These are phyloP conservation scores for Toxotes jaculatrix DNA, from an alignment of 2,113 vertebrate genomes.

Conservation along the genomic window DNA sequence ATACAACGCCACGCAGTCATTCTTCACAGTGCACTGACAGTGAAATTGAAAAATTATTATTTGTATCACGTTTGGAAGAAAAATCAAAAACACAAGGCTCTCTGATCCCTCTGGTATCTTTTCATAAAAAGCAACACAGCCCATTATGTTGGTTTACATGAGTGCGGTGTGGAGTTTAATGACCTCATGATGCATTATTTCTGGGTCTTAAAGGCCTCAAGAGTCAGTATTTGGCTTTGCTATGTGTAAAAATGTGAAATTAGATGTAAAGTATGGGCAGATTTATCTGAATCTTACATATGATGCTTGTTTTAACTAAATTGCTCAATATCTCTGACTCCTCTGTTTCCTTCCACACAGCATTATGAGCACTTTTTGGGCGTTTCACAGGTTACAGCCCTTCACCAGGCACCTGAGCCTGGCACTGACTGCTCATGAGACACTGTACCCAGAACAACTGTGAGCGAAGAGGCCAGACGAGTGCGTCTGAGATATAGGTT, in stretches of 20 bases:
- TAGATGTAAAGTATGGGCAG: not conserved
- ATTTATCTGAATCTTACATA: conserved; percentile 3
- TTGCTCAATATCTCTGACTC: not conserved
- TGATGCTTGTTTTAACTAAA: not conserved
- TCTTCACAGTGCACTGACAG: not conserved
- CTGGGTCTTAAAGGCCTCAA: not conserved
- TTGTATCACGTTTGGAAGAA: conserved; percentile 17
- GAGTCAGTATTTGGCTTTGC: not conserved
- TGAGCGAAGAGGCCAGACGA: conserved; percentile 4
- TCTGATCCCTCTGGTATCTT: conserved; percentile 27
- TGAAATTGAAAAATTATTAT: conserved; percentile 34
- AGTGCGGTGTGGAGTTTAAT: not conserved
- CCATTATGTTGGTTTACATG: conserved; percentile 8
- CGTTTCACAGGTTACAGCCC: conserved; percentile 15
- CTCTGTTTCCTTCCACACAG: not conserved
- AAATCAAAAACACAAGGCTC: conserved; percentile 9
- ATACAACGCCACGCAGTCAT: not conserved
- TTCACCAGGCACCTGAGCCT: conserved; percentile 6
- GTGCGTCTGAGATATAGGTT: conserved; percentile 2
- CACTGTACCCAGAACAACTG: conserved; percentile 10
- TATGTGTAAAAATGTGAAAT: conserved; percentile 8
- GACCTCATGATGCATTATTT: conserved; percentile 7
- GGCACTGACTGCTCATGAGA: not conserved
- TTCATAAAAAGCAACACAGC: conserved; percentile 14
- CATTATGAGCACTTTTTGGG: not conserved